Base-by-base conservation (phyloP, 2,888 invertebrate species). In the Cryptocheilus praepositus region DNA sequence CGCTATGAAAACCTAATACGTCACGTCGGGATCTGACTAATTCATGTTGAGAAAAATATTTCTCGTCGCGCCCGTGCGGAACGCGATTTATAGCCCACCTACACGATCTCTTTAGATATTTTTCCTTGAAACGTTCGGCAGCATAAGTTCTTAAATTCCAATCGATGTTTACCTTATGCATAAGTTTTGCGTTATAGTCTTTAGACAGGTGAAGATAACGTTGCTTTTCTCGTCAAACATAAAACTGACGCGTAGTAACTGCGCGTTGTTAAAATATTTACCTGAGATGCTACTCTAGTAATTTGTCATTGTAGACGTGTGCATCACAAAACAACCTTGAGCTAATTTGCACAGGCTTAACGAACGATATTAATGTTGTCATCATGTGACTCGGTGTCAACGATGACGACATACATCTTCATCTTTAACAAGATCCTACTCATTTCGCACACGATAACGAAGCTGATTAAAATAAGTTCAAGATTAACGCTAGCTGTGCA, bases 281-380 rank as follows among this genome's bases (percentile, higher is more conserved):
- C 62, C 70, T 73, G 59, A 11, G 36, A 36, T 74, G 71, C 59
- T 70, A 63, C 46, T 62, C 63, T 73, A 81, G 81, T 76, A 79
- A 81, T 81, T 81, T 74, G 77, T 73, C 74, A 64, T 61, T 63
- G 62, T 67, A 59, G 59, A 64, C 70, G 46, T 54, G 61, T 59
- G 56, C 57, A 56, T 59, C 61, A 60, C 62, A 64, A 71, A 73
- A 76, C 78, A 78, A 76, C 76, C 76, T 79, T 77, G 76, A 80
- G 79, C 77, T 66, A 74, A 51, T 74, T 71, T 73, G 74, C 73
- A 67, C 70, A 69, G 61, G 73, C 64, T 74, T 80, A 74, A 80
- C 74, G 80, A 81, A 74, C 67, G 71, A 65, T 73, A 80, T 81
- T 80, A 80, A 74, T 72, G 71, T 73, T 65, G 61, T 61, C 64